Evolutionary conservation across 2,888 invertebrate species (phyloP), one percentile per base, ranked within the genome.

Genomic region (Ischnura elegans): DNA sequence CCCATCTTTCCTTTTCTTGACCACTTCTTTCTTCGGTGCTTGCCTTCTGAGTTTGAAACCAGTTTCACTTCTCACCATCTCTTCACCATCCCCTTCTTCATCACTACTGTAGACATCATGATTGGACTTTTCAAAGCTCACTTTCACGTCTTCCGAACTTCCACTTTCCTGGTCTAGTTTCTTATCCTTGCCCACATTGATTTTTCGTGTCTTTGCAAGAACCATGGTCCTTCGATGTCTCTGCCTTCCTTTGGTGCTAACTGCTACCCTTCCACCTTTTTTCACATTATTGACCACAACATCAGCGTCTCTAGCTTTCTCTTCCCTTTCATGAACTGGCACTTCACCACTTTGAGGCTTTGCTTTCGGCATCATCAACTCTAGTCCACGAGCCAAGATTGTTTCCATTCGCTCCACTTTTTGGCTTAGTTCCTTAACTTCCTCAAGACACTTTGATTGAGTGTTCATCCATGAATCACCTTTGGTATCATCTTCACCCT

Each of bases 401-500:
- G 43, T 43, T 43, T 90, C 90, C 42, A 90, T 66, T 45, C 90
- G n/a, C 36, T 90, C 90, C 25, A 90, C 90, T 66, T 47, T 61
- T 43, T 90, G n/a, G 25, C 61, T 90, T n/a, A 90, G 47, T 2
- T 51, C 90, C 19, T 90, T 90, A 2, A 90, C 66, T n/a, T 90
- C 61, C 43, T 61, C 43, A 21, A n/a, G 61, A 42, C 66, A 66
- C 43, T 66, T 42, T 36, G 61, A 43, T 61, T 25, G 2, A 36
- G 66, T 25, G 0, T 90, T 90, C 25, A 45, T 2, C 0, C 25
- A 61, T 42, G 43, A 90, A 5, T 90, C 90, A 43, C 66, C 90
- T 45, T 36, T 90, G 16, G 36, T 21, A 36, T 45, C 61, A 90
- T 43, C n/a, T 16, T 90, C 90, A 61, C 61, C 47, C 61, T 90